Percentiles rank a stretch among this genome's conserved stretches.
phyloP scores from a whole-genome alignment of 2,888 invertebrate genomes.

The Rhagophthalmus giganteus region DNA sequence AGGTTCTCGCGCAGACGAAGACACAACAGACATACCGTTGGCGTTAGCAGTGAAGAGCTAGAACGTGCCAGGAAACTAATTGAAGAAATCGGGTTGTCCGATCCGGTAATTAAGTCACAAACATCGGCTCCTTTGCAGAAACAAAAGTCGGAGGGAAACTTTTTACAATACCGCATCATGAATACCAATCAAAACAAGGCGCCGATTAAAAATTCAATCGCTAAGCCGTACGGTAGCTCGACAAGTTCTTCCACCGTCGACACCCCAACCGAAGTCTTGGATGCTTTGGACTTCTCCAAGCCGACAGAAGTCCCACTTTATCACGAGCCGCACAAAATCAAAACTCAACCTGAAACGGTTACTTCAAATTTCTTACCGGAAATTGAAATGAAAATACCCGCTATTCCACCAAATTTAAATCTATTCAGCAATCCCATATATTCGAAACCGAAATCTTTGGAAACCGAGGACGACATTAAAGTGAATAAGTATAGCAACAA shows the following conservation, averaged over 20 bases:
- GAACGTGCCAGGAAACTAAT: slow-evolving; percentile 77
- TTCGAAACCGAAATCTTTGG: slow-evolving; percentile 28
- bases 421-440: slow-evolving; percentile 50
- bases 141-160: slow-evolving; percentile 57
- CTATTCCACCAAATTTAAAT: slow-evolving; percentile 6
- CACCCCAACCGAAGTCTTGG: slow-evolving; percentile 52
- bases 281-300: slow-evolving; percentile 17
- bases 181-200: slow-evolving; percentile 35
- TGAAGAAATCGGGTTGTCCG: slow-evolving; percentile 63
- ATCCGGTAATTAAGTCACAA: slow-evolving; percentile 32
- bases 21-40: slow-evolving; percentile 77
- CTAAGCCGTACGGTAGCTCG: slow-evolving; percentile 3
- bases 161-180: slow-evolving; percentile 34
- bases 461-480: background rate
- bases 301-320: background rate
- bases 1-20: slow-evolving; percentile 63
- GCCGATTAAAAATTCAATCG: slow-evolving; percentile 15
- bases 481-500: slow-evolving; percentile 61
- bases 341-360: slow-evolving; percentile 40
- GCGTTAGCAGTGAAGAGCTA: slow-evolving; percentile 79
- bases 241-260: slow-evolving; percentile 49
- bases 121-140: slow-evolving; percentile 49
- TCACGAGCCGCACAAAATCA: background rate
- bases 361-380: slow-evolving; percentile 36
- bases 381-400: slow-evolving; percentile 30